A percentile compares a stretch with the other conserved stretches of the same genome.
These are phyloP conservation scores for Coryphaenoides rupestris DNA, from an alignment of 2,113 vertebrate species.

Conservation along the genomic window DNA sequence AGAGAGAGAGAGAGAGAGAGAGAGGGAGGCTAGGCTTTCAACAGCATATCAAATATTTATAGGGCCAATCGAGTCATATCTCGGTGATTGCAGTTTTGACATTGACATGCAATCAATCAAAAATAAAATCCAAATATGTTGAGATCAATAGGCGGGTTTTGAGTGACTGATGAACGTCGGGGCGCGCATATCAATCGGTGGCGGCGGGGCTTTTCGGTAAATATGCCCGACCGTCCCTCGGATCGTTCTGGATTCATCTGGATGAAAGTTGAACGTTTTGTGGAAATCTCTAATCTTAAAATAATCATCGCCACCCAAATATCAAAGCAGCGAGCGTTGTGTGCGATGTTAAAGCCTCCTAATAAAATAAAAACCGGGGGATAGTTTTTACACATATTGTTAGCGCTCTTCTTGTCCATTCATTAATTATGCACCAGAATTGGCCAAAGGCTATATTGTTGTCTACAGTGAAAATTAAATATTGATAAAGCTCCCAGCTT, in stretches of 20 bases:
- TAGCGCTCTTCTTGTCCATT: conserved; percentile 42
- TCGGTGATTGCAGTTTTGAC: conserved; percentile 43
- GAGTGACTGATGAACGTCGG: conserved; percentile 35
- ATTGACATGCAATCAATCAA: conserved; percentile 54
- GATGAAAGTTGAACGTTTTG: no score
- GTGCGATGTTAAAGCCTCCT: conserved; percentile 19
- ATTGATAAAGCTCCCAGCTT: conserved; percentile 67
- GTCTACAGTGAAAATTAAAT: conserved; percentile 69
- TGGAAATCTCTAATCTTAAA: neutral
- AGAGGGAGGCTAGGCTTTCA: conserved; percentile 34
- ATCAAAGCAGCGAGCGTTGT: conserved; percentile 10
- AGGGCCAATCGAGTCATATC: conserved; percentile 46
- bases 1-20: neutral
- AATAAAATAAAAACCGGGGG: conserved; percentile 20
- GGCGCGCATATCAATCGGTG: conserved; percentile 18
- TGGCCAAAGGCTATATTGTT: conserved; percentile 59
- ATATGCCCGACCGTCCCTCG: no score
- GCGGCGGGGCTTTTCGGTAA: neutral
- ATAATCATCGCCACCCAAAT: no score
- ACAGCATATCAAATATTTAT: conserved; percentile 63
- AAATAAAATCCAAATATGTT: conserved; percentile 35
- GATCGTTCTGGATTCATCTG: no score
- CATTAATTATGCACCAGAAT: conserved; percentile 66
- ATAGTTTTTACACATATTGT: conserved; percentile 34
- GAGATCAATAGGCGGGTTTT: conserved; percentile 28